These are phyloP conservation scores for Parazoanthus swiftii DNA, from an alignment of 92 coral and sea anemone species.

Conservation along the genomic window DNA sequence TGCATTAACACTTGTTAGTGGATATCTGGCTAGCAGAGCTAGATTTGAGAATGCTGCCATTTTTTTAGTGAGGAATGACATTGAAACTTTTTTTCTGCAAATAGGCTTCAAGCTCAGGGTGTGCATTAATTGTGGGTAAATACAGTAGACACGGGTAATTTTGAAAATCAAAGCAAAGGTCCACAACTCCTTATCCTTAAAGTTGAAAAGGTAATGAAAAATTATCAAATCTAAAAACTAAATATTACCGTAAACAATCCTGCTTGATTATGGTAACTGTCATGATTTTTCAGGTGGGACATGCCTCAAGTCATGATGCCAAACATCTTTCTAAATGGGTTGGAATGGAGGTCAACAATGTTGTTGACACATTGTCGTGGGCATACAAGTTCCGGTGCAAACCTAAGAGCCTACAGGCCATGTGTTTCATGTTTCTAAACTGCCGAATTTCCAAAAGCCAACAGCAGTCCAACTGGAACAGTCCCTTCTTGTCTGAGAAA, in stretches of 20 bases:
- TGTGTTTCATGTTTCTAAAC: conserved; percentile 40
- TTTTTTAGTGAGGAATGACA: too few species aligned
- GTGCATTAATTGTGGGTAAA: too few species aligned
- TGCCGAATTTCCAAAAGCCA: conserved; percentile 37
- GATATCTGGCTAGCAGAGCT: too few species aligned
- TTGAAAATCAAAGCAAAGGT: too few species aligned
- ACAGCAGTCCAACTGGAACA: conserved; percentile 39
- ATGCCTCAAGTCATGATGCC: conserved; percentile 28
- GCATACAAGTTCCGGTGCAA: conserved; percentile 31
- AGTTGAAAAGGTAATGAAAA: not conserved
- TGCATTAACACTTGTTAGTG: too few species aligned
- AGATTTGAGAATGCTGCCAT: too few species aligned
- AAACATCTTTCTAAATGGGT: conserved; percentile 22
- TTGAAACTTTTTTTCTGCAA: too few species aligned
- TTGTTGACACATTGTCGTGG: conserved; percentile 36
- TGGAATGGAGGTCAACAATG: conserved; percentile 37
- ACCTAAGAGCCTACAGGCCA: conserved; percentile 37
- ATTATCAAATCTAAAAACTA: too few species aligned
- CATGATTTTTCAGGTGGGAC: conserved; percentile 23
- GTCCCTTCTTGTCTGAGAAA: conserved; percentile 29
- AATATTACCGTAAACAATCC: not conserved
- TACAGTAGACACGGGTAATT: too few species aligned
- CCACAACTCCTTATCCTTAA: too few species aligned
- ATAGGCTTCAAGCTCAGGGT: too few species aligned
- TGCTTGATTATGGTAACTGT: not conserved